These are phyloP conservation scores for Muschampia plurimacula DNA, from an alignment of 2,888 invertebrate species.

Conservation along the genomic window DNA sequence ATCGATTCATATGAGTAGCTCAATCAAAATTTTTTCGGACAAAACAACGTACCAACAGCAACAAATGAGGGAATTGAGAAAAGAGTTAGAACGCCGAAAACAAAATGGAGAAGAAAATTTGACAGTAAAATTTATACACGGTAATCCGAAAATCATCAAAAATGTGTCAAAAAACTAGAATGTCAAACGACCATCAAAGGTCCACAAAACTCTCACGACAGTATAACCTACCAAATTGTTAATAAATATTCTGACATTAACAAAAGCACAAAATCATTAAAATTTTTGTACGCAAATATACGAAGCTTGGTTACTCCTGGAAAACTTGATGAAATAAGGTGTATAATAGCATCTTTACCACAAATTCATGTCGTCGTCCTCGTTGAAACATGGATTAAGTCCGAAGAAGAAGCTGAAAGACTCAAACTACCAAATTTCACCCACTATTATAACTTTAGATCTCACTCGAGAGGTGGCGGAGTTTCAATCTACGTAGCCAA, in stretches of 20 bases:
- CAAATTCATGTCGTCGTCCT: neutral
- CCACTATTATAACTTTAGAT: neutral
- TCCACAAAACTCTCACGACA: neutral
- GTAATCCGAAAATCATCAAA: neutral
- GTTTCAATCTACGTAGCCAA: neutral
- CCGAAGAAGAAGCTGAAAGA: neutral
- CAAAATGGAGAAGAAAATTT: neutral
- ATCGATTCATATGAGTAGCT: neutral
- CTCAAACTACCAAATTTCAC: neutral
- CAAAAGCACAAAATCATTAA: neutral
- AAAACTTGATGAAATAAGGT: neutral
- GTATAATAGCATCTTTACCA: neutral
- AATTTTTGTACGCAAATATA: neutral
- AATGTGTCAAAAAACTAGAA: neutral
- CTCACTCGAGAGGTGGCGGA: conserved; percentile 2
- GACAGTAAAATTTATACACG: neutral
- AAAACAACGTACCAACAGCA: neutral
- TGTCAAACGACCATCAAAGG: neutral
- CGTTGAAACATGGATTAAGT: conserved; percentile 2
- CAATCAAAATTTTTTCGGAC: neutral
- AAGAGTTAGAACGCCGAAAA: neutral
- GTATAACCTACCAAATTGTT: neutral
- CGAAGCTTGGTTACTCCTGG: neutral
- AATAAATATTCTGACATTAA: neutral
- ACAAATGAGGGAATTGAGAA: neutral